Evolutionary conservation across 2,888 invertebrate genomes (phyloP).

Genomic region (Chrysotoxum bicinctum): DNA sequence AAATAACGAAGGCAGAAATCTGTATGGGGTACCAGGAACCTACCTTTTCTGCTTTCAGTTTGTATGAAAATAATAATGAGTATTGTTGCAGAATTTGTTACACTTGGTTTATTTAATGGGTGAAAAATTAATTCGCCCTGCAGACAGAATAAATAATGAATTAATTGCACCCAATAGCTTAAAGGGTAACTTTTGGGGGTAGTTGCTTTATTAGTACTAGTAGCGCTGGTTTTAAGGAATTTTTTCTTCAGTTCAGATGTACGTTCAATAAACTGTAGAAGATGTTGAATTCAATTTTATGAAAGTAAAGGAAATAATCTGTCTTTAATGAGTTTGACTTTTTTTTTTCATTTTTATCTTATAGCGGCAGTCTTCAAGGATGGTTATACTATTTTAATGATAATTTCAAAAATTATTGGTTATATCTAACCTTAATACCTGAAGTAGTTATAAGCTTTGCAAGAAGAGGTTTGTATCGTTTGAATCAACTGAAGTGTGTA

Average conservation of each 20-base stretch:
- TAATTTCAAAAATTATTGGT: no score
- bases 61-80: slow-evolving; percentile 7
- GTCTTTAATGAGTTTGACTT: slow-evolving; percentile 48
- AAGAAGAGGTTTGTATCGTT: no score
- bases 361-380: background rate
- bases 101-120: slow-evolving; percentile 18
- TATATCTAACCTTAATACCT: no score
- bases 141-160: slow-evolving; percentile 42
- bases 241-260: background rate
- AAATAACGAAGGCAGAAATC: background rate
- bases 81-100: slow-evolving; percentile 15
- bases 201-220: background rate
- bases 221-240: background rate
- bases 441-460: no score
- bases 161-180: slow-evolving; percentile 6
- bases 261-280: background rate
- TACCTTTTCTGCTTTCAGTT: background rate
- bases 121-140: slow-evolving; percentile 15
- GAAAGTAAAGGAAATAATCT: slow-evolving; percentile 30
- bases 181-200: background rate
- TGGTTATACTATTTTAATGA: background rate
- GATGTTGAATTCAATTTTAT: slow-evolving; percentile 24
- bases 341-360: slow-evolving; percentile 26
- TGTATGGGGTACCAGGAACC: background rate
- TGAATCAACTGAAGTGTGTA: no score